Evolutionary conservation across 2,797 vertebrate genomes (phyloP).

Genomic region (Pseudochaenichthys georgianus): DNA sequence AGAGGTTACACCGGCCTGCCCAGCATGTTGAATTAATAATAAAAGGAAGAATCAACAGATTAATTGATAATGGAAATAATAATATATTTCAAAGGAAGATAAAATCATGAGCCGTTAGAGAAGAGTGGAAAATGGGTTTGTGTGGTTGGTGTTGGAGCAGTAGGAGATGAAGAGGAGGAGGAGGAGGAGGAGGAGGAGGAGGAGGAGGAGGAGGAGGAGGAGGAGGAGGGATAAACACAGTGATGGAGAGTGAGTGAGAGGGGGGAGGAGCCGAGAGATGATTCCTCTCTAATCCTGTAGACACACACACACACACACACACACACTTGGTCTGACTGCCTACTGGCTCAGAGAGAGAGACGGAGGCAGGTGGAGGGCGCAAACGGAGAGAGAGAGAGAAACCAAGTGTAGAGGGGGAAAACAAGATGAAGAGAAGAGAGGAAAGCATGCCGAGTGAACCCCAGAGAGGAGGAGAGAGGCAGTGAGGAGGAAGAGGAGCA

Average conservation of each 20-base stretch:
- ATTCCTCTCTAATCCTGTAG: conserved; percentile 86
- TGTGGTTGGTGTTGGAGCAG: no score
- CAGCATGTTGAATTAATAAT: no score
- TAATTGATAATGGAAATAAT: no score
- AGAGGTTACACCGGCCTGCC: no score
- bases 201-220: conserved; percentile 35
- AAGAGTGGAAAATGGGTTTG: background rate
- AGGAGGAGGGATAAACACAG: conserved; percentile 61
- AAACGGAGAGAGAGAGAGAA: conserved; percentile 29
- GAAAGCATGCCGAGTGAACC: conserved; percentile 58
- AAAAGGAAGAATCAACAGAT: no score
- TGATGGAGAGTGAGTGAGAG: conserved; percentile 72
- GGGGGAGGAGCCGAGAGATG: conserved; percentile 79
- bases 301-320: conserved; percentile 83
- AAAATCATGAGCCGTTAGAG: no score
- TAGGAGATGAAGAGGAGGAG: conserved; percentile 35
- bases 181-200: conserved; percentile 28
- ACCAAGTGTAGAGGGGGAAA: conserved; percentile 63
- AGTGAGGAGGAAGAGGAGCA: conserved; percentile 42
- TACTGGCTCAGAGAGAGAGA: conserved; percentile 72
- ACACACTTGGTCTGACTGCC: conserved; percentile 80
- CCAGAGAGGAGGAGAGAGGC: conserved; percentile 1
- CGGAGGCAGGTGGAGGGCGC: conserved; percentile 73
- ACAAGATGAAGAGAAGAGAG: conserved; percentile 76
- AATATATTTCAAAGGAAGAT: no score